Evolutionary conservation across 2,113 vertebrate species (phyloP).

Genomic region (Pomatorhinus ruficollis): DNA sequence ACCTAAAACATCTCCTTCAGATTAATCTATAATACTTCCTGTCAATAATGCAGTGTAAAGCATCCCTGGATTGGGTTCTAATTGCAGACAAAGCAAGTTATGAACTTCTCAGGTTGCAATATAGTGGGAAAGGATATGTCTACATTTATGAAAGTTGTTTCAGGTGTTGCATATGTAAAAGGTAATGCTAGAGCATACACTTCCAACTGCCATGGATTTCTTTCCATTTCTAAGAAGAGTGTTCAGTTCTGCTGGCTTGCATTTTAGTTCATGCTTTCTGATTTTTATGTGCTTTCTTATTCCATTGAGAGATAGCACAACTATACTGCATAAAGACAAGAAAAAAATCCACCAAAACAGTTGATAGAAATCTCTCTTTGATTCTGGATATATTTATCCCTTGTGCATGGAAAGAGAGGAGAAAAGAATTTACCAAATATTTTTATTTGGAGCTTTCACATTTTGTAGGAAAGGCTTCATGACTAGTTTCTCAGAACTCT

Average conservation of each 20-base stretch:
- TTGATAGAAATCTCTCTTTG: not conserved
- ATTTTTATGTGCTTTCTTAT: not conserved
- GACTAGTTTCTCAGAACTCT: not conserved
- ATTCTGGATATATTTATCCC: not conserved
- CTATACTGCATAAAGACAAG: not conserved
- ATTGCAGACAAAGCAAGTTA: not conserved
- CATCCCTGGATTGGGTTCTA: not conserved
- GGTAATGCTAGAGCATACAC: not conserved
- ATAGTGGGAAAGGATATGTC: not conserved
- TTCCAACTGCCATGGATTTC: not conserved
- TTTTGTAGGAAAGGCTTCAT: not conserved
- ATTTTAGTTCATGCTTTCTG: not conserved
- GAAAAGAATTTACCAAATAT: not conserved
- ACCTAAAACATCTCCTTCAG: not conserved
- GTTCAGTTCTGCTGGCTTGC: not conserved
- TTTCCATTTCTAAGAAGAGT: not conserved
- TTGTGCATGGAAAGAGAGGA: not conserved
- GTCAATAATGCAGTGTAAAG: not conserved
- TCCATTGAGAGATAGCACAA: not conserved
- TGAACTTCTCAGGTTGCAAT: not conserved
- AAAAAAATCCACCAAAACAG: fast-evolving
- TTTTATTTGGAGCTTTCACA: not conserved
- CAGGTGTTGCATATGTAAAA: not conserved
- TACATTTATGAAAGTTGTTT: not conserved
- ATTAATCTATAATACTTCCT: not conserved